Evolutionary conservation across 2,888 invertebrate species (phyloP).

Genomic region (Drosophila meridionalis): DNA sequence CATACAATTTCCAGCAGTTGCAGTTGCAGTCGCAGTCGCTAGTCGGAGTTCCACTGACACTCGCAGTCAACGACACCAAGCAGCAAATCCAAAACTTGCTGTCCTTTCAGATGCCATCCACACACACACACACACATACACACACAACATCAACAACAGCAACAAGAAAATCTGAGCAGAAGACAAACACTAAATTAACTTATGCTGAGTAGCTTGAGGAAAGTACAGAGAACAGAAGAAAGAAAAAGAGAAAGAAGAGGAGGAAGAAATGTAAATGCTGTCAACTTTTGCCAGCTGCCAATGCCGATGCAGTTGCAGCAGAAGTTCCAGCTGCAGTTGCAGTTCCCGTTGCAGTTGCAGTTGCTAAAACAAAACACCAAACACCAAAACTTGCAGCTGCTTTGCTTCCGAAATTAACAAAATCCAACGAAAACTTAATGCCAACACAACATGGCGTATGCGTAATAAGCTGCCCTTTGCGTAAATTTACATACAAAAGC

Average conservation of each 20-base stretch:
- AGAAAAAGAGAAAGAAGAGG: slow-evolving; percentile 8
- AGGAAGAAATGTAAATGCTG: slow-evolving; percentile 60
- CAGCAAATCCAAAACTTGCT: slow-evolving; percentile 35
- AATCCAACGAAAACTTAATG: slow-evolving; percentile 40
- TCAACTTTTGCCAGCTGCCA: slow-evolving; percentile 60
- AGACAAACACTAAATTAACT: slow-evolving; percentile 77
- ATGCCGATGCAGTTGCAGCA: slow-evolving; percentile 1
- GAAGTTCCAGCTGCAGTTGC: slow-evolving; percentile 23
- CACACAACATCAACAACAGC: slow-evolving; percentile 7
- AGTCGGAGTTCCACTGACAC: not conserved
- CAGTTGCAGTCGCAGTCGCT: slow-evolving; percentile 12
- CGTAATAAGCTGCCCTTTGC: slow-evolving; percentile 46
- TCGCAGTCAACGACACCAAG: slow-evolving; percentile 52
- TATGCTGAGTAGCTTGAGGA: slow-evolving; percentile 65
- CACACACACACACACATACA: slow-evolving; percentile 2
- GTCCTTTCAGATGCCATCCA: slow-evolving; percentile 22
- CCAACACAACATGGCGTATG: slow-evolving; percentile 61
- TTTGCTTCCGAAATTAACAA: slow-evolving; percentile 67
- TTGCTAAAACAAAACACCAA: slow-evolving; percentile 4
- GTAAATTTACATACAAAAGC: slow-evolving; percentile 49
- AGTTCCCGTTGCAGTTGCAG: slow-evolving; percentile 34
- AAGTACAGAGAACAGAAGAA: slow-evolving; percentile 12
- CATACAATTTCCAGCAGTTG: slow-evolving; percentile 7
- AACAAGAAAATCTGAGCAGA: slow-evolving; percentile 48
- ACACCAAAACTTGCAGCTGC: slow-evolving; percentile 31